These are phyloP conservation scores for Turdus rufiventris DNA, from an alignment of 2,113 vertebrate species.

Conservation along the genomic window DNA sequence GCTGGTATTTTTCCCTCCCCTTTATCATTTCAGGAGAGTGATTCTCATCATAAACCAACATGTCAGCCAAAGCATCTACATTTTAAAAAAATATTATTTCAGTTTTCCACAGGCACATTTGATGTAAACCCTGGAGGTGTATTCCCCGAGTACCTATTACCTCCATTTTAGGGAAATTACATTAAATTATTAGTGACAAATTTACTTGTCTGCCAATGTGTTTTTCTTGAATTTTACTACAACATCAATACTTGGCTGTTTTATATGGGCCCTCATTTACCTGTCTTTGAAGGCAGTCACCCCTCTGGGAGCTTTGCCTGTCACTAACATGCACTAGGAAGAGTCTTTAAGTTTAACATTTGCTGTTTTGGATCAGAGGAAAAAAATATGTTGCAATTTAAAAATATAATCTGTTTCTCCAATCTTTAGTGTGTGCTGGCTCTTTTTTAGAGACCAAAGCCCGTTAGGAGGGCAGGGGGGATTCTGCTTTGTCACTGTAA, in stretches of 20 bases:
- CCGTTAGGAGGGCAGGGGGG: background rate
- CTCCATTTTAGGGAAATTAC: constrained; percentile 84
- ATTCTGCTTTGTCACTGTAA: background rate
- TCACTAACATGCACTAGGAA: constrained; percentile 71
- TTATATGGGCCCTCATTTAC: constrained; percentile 79
- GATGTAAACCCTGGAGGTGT: constrained; percentile 82
- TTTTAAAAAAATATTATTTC: constrained; percentile 72
- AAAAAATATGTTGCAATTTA: constrained; percentile 70
- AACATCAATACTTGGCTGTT: constrained; percentile 83
- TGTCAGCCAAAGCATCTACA: constrained; percentile 78
- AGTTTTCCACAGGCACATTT: constrained; percentile 76
- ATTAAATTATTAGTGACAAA: constrained; percentile 87
- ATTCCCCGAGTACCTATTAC: constrained; percentile 82
- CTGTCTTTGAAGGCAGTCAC: constrained; percentile 79
- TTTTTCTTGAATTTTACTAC: constrained; percentile 84
- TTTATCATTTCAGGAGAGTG: constrained; percentile 70
- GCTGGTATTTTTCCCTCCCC: constrained; percentile 13
- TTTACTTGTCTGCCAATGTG: constrained; percentile 86
- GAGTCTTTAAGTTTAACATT: constrained; percentile 74
- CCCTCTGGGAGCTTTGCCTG: constrained; percentile 78
- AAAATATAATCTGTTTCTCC: constrained; percentile 51
- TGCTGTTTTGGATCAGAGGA: constrained; percentile 65
- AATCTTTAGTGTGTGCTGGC: background rate
- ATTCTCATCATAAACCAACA: constrained; percentile 77
- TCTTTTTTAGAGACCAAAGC: background rate